phyloP scores from a whole-genome alignment of 2,888 invertebrate genomes.

The Luperina testacea region DNA sequence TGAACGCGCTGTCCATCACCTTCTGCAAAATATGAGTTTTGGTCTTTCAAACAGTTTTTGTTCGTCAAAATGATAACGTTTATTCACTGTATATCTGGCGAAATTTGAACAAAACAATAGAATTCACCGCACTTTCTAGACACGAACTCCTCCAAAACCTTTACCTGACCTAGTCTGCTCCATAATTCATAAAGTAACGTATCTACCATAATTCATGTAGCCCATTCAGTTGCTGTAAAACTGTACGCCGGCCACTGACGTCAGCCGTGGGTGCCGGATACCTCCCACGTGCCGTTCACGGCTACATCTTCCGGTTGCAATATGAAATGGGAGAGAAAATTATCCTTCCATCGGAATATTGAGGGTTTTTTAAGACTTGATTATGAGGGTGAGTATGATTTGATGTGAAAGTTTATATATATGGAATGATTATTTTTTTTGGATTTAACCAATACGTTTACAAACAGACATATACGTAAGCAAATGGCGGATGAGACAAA shows the following conservation, averaged over 20 bases:
- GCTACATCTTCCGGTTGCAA: constrained; percentile 58
- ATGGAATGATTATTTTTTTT: not conserved
- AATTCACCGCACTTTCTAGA: constrained; percentile 1
- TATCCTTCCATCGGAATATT: constrained; percentile 47
- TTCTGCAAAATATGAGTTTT: not conserved
- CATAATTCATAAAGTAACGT: constrained; percentile 52
- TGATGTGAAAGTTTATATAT: not conserved
- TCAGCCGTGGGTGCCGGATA: constrained; percentile 65
- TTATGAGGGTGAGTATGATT: constrained; percentile 2
- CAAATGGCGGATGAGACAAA: not conserved
- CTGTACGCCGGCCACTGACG: constrained; percentile 52
- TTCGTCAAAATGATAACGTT: not conserved
- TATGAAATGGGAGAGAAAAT: constrained; percentile 53
- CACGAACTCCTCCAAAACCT: constrained; percentile 9
- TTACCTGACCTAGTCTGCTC: constrained; percentile 44
- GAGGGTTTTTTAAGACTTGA: constrained; percentile 23
- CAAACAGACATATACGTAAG: not conserved
- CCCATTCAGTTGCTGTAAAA: constrained; percentile 58
- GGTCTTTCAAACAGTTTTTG: not conserved
- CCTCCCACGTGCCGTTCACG: constrained; percentile 49
- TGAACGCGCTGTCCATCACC: not conserved
- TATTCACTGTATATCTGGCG: too few species aligned
- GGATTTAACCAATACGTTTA: not conserved
- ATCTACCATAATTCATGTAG: constrained; percentile 57
- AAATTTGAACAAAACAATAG: not conserved